Percentiles rank a stretch among this genome's conserved stretches.
Evolutionary conservation across 2,797 vertebrate genomes (phyloP).

Genomic region (Lateolabrax maculatus): DNA sequence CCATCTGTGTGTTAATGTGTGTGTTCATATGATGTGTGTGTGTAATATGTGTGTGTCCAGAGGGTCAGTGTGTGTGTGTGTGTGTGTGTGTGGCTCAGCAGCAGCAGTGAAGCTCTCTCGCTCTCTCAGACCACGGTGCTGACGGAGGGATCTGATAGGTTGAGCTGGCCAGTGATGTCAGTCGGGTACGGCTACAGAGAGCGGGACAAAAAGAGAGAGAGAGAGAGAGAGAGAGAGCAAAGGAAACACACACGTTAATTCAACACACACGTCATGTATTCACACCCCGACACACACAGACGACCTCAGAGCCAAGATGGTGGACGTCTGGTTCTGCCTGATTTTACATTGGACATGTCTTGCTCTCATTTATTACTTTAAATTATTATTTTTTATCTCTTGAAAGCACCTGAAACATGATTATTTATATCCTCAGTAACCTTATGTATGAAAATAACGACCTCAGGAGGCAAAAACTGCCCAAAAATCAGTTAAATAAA

Average conservation of each 20-base stretch:
- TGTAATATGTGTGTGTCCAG: constrained; percentile 15
- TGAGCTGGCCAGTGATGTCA: constrained; percentile 97
- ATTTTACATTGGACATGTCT: background rate
- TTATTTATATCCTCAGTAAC: background rate
- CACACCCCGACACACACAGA: background rate
- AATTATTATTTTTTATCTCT: background rate
- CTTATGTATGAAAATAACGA: too few relatives aligned
- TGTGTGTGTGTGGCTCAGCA: constrained; percentile 67
- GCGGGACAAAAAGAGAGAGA: constrained; percentile 47
- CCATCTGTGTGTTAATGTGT: constrained; percentile 26
- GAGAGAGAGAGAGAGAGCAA: constrained; percentile 34
- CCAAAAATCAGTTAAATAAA: too few relatives aligned
- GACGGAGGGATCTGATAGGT: constrained; percentile 98
- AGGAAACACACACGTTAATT: constrained; percentile 28
- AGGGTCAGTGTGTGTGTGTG: background rate
- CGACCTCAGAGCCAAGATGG: background rate
- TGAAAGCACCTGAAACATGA: too few relatives aligned
- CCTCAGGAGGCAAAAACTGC: too few relatives aligned
- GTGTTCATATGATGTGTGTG: constrained; percentile 17
- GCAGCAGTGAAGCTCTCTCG: constrained; percentile 65
- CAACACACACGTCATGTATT: background rate
- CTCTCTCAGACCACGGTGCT: constrained; percentile 94
- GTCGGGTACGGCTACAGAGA: constrained; percentile 93
- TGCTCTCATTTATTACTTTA: too few relatives aligned
- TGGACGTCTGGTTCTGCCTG: background rate